Conservation (phyloP, 92 coral and sea anemone species). For the Porites lobata region DNA sequence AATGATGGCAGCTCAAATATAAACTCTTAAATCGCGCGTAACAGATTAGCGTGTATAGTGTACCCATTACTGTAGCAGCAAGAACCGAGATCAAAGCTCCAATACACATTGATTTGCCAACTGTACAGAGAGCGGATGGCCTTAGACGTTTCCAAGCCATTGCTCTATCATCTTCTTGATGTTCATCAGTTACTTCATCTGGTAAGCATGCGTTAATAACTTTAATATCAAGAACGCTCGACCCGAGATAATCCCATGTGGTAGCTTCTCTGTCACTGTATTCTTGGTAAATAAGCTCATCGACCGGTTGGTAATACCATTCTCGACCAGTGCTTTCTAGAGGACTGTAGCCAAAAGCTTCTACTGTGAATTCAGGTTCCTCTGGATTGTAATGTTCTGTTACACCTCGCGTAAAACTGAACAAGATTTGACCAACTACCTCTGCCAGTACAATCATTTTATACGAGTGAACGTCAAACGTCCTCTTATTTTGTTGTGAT, state of each 20-base stretch:
- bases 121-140: not conserved
- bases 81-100: conserved; percentile 28
- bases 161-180: not conserved
- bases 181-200: not conserved
- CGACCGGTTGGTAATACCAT: conserved; percentile 18
- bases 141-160: conserved; percentile 18
- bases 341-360: conserved; percentile 16
- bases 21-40: not conserved
- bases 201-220: not conserved
- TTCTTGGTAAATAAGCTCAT: conserved; percentile 7
- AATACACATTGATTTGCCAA: conserved; percentile 28
- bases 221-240: not conserved
- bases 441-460: not conserved
- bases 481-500: too few species aligned
- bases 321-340: conserved; percentile 35
- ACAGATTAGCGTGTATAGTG: not conserved
- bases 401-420: not conserved
- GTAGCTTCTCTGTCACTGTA: not conserved
- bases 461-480: not conserved
- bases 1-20: not conserved
- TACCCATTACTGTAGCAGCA: not conserved
- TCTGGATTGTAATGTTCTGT: not conserved
- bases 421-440: not conserved
- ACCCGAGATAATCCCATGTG: not conserved
- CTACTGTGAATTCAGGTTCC: conserved; percentile 15